These are phyloP conservation scores for Tetramorium simillimum DNA, from an alignment of 1,140 invertebrate genomes.

Conservation along the genomic window DNA sequence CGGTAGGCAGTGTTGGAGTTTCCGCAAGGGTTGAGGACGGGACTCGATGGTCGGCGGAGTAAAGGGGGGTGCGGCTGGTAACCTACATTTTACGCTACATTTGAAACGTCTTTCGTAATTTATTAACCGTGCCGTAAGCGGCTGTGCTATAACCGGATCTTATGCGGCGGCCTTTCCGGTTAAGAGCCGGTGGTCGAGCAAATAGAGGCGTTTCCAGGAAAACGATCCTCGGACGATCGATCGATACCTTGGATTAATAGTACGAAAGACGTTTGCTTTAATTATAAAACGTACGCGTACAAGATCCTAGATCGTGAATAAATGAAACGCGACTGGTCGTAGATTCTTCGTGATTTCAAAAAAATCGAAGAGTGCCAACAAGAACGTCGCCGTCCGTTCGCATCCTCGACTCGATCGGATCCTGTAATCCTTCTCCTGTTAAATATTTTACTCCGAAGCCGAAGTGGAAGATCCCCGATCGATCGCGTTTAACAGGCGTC, in stretches of 20 bases:
- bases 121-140: conserved; percentile 64
- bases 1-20: conserved; percentile 71
- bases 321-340: not conserved
- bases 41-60: not conserved
- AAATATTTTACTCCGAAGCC: conserved; percentile 15
- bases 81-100: conserved; percentile 82
- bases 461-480: conserved; percentile 36
- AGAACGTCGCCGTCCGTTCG: not conserved
- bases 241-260: not conserved
- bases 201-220: not conserved
- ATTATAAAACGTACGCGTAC: not conserved
- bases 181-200: not conserved
- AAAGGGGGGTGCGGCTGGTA: conserved; percentile 66
- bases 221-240: not conserved
- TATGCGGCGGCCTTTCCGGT: conserved; percentile 28
- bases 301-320: not conserved
- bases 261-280: not conserved
- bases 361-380: not conserved
- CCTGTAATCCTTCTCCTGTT: not conserved
- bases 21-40: conserved; percentile 55
- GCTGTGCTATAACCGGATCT: conserved; percentile 54
- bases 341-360: not conserved
- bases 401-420: not conserved
- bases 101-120: conserved; percentile 78
- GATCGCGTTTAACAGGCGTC: conserved; percentile 47